A percentile compares a stretch with the other conserved stretches of the same genome.
phyloP scores from a whole-genome alignment of 2,797 vertebrate species.

The Acrocephalus scirpaceus region DNA sequence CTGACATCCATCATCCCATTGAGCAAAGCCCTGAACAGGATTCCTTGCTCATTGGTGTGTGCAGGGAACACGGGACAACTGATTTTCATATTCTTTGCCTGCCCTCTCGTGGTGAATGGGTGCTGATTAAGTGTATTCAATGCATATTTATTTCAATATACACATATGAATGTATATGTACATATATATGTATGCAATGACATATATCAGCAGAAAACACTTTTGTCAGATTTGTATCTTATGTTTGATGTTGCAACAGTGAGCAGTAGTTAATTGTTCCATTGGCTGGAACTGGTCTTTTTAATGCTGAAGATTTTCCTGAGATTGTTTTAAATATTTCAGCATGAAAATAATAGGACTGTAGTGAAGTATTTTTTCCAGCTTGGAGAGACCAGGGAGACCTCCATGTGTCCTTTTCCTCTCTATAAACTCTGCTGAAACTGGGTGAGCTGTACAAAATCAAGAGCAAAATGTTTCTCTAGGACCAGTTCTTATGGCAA shows the following conservation, averaged over 20 bases:
- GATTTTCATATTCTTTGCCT: slow-evolving; percentile 15
- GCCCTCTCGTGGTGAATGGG: slow-evolving; percentile 55
- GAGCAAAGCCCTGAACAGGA: no score
- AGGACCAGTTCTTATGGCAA: not conserved
- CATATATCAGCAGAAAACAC: not conserved
- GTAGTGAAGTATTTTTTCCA: not conserved
- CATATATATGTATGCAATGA: not conserved
- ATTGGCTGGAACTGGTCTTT: not conserved
- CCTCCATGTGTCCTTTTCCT: not conserved
- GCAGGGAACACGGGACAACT: not conserved
- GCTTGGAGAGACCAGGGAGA: not conserved
- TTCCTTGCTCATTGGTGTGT: fast-evolving
- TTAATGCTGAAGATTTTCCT: not conserved
- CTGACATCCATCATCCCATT: no score
- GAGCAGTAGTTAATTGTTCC: not conserved
- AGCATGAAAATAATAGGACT: not conserved
- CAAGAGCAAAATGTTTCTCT: not conserved
- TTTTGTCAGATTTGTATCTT: not conserved
- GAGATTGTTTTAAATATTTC: not conserved
- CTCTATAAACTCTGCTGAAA: not conserved
- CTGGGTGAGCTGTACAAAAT: not conserved
- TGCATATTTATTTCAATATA: not conserved
- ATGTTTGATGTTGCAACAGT: not conserved
- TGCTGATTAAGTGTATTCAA: not conserved
- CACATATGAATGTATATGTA: no score